Conservation (phyloP, 64 coral and sea anemone species). For the Montipora foliosa region DNA sequence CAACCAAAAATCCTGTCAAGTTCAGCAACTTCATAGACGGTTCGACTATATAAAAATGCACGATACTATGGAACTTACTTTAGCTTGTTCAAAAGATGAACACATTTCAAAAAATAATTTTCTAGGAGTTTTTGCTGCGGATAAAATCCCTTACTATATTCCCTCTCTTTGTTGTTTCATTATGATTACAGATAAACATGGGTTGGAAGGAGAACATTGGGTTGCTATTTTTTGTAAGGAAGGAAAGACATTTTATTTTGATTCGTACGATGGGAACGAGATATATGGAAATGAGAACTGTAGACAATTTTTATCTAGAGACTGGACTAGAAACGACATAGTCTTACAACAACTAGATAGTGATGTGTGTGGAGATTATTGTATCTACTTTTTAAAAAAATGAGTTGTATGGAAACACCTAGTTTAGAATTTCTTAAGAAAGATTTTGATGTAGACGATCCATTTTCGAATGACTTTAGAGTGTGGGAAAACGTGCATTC, state of each 20-base stretch:
- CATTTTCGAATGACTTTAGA: neutral
- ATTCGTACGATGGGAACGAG: neutral
- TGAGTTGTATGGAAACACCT: neutral
- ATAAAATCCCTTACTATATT: no score
- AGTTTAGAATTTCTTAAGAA: neutral
- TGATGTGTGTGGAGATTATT: neutral
- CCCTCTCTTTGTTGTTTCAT: no score
- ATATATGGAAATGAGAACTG: neutral
- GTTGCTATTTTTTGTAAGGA: neutral
- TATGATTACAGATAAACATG: no score
- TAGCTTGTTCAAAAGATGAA: no score
- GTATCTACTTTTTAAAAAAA: no score
- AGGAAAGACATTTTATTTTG: neutral
- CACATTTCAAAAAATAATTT: no score
- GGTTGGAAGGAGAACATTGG: neutral
- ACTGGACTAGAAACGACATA: neutral
- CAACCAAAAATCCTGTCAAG: no score
- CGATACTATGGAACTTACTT: no score
- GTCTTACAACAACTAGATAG: neutral
- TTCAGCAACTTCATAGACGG: no score
- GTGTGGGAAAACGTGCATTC: neutral
- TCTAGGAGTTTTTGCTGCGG: no score
- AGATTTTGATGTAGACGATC: neutral
- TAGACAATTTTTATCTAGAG: neutral
- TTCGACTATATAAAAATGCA: no score